Base-by-base conservation (phyloP, 2,797 vertebrate species). In the Danio jaintianensis region DNA sequence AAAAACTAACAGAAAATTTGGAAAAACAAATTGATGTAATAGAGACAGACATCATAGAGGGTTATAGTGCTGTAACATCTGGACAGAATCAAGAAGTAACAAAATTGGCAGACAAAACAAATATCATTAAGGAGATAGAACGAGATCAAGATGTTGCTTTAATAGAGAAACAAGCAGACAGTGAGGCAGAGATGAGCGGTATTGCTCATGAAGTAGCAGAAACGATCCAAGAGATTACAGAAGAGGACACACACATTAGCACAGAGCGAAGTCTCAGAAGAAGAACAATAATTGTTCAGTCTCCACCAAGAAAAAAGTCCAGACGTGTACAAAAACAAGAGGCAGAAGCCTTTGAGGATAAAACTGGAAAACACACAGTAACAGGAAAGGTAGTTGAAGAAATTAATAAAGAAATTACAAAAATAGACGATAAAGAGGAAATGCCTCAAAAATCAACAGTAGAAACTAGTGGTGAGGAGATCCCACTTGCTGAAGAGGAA, bases 241-340 rank as follows among this genome's bases (percentile, higher is more conserved):
- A 36, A 36, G 67, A 80, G 22, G 53, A 79, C 18, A 61, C 18
- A 5, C 55, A n/a, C 67, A 68, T 6, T 50, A 36, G 53, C 58
- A 53, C 66, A 50, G 77, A 47, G 22, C 80, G 45, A 45, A 58
- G 12, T 52, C 71, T 81, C 52, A 79, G 79, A 20, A 11, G 9
- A 48, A 79, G 85, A 79, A 66, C n/a, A 15, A 7, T 81, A 72
- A 79, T 2, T 16, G 42, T 62, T 7, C 63, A 55, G 10, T 66
- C 55, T 73, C 12, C 72, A 53, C 62, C 62, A 6, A 56, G 2
- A 62, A 75, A 53, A 12, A 76, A 79, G 79, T 58, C 67, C 16
- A 81, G 56, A 58, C n/a, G 18, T 56, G 22, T 53, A 16, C 20
- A 15, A 42, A 68, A 59, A 61, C 15, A 70, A 55, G 72, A 16